Evolutionary conservation across 2,113 vertebrate genomes (phyloP).

Genomic region (Crotalus horridus): DNA sequence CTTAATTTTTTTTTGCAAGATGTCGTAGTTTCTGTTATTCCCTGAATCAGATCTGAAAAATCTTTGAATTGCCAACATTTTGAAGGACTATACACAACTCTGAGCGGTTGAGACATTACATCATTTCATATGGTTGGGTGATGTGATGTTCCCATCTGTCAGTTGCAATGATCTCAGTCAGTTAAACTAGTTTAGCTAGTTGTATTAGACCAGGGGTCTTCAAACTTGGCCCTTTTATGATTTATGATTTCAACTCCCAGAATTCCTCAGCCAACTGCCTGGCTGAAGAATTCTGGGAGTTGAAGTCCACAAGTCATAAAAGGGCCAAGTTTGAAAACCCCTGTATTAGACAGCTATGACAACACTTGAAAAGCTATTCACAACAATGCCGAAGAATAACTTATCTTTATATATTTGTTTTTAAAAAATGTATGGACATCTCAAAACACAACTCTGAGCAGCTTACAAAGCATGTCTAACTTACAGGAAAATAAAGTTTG

Average conservation of each 20-base stretch:
- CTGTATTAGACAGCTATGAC: neutral
- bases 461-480: neutral
- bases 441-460: neutral
- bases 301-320: no score
- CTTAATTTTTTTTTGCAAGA: neutral
- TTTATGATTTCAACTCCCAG: no score
- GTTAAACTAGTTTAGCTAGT: neutral
- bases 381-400: neutral
- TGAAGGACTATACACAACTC: neutral
- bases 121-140: neutral
- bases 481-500: neutral
- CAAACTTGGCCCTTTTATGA: no score
- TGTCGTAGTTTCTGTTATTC: neutral
- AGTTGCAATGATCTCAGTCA: neutral
- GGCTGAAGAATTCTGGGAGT: no score
- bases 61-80: neutral
- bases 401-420: neutral
- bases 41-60: neutral
- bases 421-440: neutral
- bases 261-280: no score
- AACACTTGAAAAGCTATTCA: neutral
- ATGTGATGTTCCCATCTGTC: neutral
- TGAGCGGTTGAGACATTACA: neutral
- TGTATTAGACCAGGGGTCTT: neutral
- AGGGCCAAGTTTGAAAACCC: no score